These are phyloP conservation scores for Sebastes umbrosus DNA, from an alignment of 2,797 vertebrate genomes.

Conservation along the genomic window DNA sequence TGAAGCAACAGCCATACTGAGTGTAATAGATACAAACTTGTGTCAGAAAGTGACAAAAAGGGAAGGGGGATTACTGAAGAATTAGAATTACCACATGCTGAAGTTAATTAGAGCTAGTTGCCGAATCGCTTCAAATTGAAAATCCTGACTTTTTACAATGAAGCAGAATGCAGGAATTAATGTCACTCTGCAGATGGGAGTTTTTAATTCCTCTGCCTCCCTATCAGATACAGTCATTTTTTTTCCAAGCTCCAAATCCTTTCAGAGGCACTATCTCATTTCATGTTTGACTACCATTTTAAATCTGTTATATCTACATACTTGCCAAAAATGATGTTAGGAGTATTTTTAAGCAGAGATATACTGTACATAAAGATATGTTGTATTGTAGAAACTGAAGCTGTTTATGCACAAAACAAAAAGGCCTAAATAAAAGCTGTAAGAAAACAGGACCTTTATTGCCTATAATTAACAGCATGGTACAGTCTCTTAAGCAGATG, in stretches of 20 bases:
- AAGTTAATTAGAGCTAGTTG: slow-evolving; percentile 84
- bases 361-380: not conserved
- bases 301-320: slow-evolving; percentile 34
- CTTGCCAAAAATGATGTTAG: slow-evolving; percentile 13
- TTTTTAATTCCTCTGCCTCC: slow-evolving; percentile 77
- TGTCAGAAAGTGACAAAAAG: slow-evolving; percentile 74
- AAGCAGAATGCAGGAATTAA: slow-evolving; percentile 82
- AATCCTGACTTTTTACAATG: slow-evolving; percentile 66
- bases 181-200: slow-evolving; percentile 78
- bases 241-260: slow-evolving; percentile 61
- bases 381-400: not conserved
- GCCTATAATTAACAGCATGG: slow-evolving; percentile 51
- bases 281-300: slow-evolving; percentile 55
- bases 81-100: slow-evolving; percentile 81
- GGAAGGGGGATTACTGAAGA: slow-evolving; percentile 77
- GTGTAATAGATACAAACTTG: slow-evolving; percentile 70
- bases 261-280: slow-evolving; percentile 39
- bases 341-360: slow-evolving; percentile 1
- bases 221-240: slow-evolving; percentile 78
- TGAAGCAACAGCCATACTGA: slow-evolving; percentile 48
- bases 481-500: slow-evolving; percentile 28
- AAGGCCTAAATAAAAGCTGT: slow-evolving; percentile 8
- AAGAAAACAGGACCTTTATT: not conserved
- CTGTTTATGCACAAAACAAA: slow-evolving; percentile 26
- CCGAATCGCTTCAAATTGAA: slow-evolving; percentile 79